phyloP scores from a whole-genome alignment of 2,113 vertebrate species.

The Ochotona curzoniae region DNA sequence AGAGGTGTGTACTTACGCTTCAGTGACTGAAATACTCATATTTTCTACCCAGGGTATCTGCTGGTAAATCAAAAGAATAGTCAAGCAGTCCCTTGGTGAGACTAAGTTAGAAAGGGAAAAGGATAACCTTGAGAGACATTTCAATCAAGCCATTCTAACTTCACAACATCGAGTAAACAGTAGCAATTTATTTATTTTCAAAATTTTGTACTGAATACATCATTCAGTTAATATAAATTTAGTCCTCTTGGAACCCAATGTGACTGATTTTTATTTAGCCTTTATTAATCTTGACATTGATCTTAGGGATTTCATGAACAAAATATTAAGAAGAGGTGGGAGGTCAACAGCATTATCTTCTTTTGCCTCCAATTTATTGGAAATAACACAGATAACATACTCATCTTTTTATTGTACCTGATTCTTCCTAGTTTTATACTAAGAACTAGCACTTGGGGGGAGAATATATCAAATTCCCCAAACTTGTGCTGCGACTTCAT shows the following conservation, averaged over 20 bases:
- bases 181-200: background rate
- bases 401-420: background rate
- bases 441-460: background rate
- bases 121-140: background rate
- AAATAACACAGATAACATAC: background rate
- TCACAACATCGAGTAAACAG: background rate
- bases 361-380: background rate
- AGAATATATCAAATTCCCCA: background rate
- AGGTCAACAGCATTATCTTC: background rate
- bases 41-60: background rate
- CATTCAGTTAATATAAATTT: background rate
- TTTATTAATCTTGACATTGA: background rate
- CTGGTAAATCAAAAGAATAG: conserved; percentile 20
- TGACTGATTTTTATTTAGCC: background rate
- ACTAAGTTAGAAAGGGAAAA: background rate
- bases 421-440: conserved; percentile 13
- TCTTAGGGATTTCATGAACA: background rate
- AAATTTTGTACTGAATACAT: background rate
- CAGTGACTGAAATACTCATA: background rate
- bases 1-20: background rate
- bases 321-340: background rate
- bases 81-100: background rate
- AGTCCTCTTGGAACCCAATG: background rate
- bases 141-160: background rate
- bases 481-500: background rate